Percentiles rank a stretch among this genome's conserved stretches.
Evolutionary conservation across 2,888 invertebrate genomes (phyloP).

Genomic region (Erpobdella octoculata): DNA sequence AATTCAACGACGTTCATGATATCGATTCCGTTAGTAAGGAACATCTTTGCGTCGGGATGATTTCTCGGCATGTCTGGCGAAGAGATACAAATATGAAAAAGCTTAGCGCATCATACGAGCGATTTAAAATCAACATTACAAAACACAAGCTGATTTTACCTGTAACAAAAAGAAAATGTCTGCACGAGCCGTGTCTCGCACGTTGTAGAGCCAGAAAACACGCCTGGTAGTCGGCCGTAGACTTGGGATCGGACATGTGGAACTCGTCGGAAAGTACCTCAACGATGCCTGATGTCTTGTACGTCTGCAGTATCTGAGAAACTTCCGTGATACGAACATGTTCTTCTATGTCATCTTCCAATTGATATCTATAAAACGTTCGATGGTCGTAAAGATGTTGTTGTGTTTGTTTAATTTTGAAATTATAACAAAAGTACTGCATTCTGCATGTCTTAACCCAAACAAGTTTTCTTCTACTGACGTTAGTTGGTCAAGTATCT

Average conservation of each 20-base stretch:
- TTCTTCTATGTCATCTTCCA: conserved; percentile 24
- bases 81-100: background rate
- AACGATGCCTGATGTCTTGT: conserved; percentile 23
- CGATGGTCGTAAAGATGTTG: too few species aligned
- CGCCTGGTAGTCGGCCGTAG: conserved; percentile 21
- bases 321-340: conserved; percentile 21
- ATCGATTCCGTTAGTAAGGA: conserved; percentile 29
- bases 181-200: conserved; percentile 12
- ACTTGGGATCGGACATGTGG: conserved; percentile 14
- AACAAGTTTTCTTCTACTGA: background rate
- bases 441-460: background rate
- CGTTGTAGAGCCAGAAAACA: conserved; percentile 23
- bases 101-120: background rate
- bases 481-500: conserved; percentile 16
- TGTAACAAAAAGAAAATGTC: conserved; percentile 25
- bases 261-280: conserved; percentile 19
- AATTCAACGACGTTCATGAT: conserved; percentile 28
- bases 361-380: conserved; percentile 11
- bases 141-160: conserved; percentile 8
- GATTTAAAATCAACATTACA: background rate
- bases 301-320: conserved; percentile 8
- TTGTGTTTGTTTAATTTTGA: background rate
- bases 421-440: background rate
- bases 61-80: conserved; percentile 28
- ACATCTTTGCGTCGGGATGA: conserved; percentile 21